Base-by-base conservation (phyloP, 2,797 vertebrate species). In the Philypnodon macrostomus region DNA sequence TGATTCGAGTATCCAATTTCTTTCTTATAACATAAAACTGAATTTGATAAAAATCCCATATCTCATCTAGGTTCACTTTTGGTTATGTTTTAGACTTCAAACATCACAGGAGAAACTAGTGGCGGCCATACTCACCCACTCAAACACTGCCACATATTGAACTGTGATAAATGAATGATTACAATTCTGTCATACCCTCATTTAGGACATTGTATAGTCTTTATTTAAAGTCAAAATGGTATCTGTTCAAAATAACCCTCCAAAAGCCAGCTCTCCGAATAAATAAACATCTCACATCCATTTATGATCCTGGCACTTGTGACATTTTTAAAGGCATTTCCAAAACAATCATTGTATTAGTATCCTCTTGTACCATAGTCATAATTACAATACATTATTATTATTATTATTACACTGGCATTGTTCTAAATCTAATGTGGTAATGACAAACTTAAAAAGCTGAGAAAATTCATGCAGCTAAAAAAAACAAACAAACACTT, bases 401-500 rank as follows among this genome's bases (percentile, higher is more conserved):
- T 27, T 17, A 44, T 44, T 44, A n/a, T n/a, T n/a, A n/a, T n/a
- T n/a, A n/a, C n/a, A n/a, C n/a, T n/a, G n/a, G n/a, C n/a, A 44
- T 44, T 44, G 41, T 27, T 44, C 26, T 44, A 11, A 27, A 7
- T 44, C 18, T 44, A 44, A 44, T 44, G 17, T 23, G 53, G 56
- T 51, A 44, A 63, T 33, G 33, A 56, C 58, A 41, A 51, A 24
- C 12, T n/a, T 16, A 14, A 10, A 13, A 40, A 47, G 14, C 56
- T 9, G 16, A 56, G 6, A 39, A 39, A 41, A 15, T 21, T 32
- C 85, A 80, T 84, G 85, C 85, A 67, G 67, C 52, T 67, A 21
- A 49, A 58, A 64, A 45, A 89, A 92, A 92, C 92, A 94, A 91
- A 93, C 91, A 83, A n/a, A n/a, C n/a, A n/a, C n/a, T n/a, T n/a